phyloP scores from a whole-genome alignment of 1,140 invertebrate species.

The Goniozus legneri region DNA sequence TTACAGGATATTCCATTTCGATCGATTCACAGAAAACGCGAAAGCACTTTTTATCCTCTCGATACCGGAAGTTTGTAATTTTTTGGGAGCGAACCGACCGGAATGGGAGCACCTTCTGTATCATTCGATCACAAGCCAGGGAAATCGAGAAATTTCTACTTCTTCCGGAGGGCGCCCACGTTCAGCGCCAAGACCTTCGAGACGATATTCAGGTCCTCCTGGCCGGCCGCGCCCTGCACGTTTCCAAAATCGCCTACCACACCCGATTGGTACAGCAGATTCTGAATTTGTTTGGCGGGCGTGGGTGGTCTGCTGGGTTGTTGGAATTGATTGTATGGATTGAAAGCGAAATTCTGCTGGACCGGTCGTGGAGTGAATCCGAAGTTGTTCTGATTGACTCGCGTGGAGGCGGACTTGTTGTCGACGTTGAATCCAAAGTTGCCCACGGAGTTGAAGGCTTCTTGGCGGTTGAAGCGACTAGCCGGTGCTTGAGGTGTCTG shows the following conservation, averaged over 20 bases:
- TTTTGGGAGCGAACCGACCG: too few species aligned
- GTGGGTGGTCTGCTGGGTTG: slow-evolving; percentile 30
- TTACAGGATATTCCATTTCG: too few species aligned
- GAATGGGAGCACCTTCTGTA: too few species aligned
- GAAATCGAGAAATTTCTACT: not conserved
- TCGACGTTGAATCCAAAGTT: slow-evolving; percentile 59
- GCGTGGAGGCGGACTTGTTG: slow-evolving; percentile 26
- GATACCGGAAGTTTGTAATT: too few species aligned
- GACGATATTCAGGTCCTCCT: slow-evolving; percentile 74
- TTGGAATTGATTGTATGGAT: slow-evolving; percentile 33
- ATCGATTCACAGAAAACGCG: slow-evolving; percentile 18
- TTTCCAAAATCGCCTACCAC: slow-evolving; percentile 49
- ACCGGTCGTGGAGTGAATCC: slow-evolving; percentile 22
- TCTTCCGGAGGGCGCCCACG: slow-evolving; percentile 53
- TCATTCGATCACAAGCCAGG: too few species aligned
- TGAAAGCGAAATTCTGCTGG: slow-evolving; percentile 30
- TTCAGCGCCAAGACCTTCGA: slow-evolving; percentile 75
- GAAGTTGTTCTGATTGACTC: slow-evolving; percentile 25
- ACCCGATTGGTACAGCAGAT: slow-evolving; percentile 62
- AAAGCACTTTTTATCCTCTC: too few species aligned
- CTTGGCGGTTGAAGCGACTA: slow-evolving; percentile 54
- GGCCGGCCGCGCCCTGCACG: slow-evolving; percentile 45
- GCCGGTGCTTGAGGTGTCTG: slow-evolving; percentile 49
- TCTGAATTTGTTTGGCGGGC: slow-evolving; percentile 62
- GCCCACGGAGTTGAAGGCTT: slow-evolving; percentile 49